Evolutionary conservation across 1,140 invertebrate genomes (phyloP), one percentile per base, ranked within the genome.

Genomic region (Zaprionus kolodkinae): DNA sequence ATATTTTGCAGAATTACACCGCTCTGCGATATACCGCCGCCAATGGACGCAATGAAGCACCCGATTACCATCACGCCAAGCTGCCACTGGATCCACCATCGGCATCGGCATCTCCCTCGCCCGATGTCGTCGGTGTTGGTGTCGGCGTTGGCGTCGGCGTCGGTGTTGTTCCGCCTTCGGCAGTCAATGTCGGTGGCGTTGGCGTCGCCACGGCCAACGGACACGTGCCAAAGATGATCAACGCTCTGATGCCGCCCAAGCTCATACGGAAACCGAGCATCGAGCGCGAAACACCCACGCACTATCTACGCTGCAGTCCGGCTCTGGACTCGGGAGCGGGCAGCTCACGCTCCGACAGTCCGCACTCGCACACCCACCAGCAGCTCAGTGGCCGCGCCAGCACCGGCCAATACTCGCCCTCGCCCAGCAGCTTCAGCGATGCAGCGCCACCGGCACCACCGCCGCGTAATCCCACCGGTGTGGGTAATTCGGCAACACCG

Each of bases 271-370:
- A 97, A 91, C 96, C 97, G 13, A 97, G 96, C 92, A 94, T 98
- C 67, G 97, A 98, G 92, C 94, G 96, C 45, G 96, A 97, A 88
- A 91, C 96, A 10, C 95, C 91, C 6, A 93, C 96, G 25, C 95
- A 96, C 60, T 92, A 89, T 68, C 52, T 91, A 52, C 94, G 97
- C 61, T 96, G 96, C 9, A 97, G 97, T 93, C 97, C 97, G 1
- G 97, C 96, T 1, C 93, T 97, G 48, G 97, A 98, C 77, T 97
- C 96, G 50, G 96, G 96, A 7, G 96, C 96, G 13, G 97, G 96
- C 15, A 97, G 97, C 90, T 97, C 97, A 10, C 94, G 97, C 27
- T 98, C 97, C 0, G 97, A 98, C 87, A 97, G 96, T 93, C 97
- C 97, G 1, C 94, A 96, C 72, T 94, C 96, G 68, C 81, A 84